Evolutionary conservation across 2,888 invertebrate species (phyloP).

Genomic region (Theretra japonica): DNA sequence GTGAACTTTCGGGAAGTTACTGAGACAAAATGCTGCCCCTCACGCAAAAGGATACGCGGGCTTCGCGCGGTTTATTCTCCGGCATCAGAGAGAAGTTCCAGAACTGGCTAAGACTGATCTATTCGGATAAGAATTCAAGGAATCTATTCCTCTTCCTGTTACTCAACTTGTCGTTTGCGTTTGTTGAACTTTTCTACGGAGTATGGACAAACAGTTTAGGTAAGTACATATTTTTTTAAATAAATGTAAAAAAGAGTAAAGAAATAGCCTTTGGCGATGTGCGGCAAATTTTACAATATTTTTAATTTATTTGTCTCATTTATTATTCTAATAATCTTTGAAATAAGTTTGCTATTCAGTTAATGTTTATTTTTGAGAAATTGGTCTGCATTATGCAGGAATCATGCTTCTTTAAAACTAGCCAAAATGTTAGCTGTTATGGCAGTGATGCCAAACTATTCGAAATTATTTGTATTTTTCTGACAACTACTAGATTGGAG

Average conservation of each 20-base stretch:
- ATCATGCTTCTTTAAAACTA: too few relatives aligned
- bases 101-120: conserved; percentile 93
- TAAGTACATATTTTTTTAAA: conserved; percentile 59
- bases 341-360: too few relatives aligned
- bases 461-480: too few relatives aligned
- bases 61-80: conserved; percentile 83
- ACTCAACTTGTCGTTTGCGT: conserved; percentile 97
- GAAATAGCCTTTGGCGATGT: too few relatives aligned
- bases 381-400: too few relatives aligned
- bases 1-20: conserved; percentile 47
- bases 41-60: conserved; percentile 88
- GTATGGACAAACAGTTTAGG: conserved; percentile 95
- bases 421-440: too few relatives aligned
- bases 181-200: conserved; percentile 97
- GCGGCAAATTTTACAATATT: too few relatives aligned
- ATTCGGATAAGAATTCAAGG: conserved; percentile 96
- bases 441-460: too few relatives aligned
- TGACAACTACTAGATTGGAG: too few relatives aligned
- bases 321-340: too few relatives aligned
- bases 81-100: conserved; percentile 89
- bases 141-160: conserved; percentile 96
- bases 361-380: too few relatives aligned
- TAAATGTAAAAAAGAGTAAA: background rate
- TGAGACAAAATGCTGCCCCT: conserved; percentile 88
- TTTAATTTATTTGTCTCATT: background rate